Evolutionary conservation across 2,888 invertebrate genomes (phyloP), one percentile per base, ranked within the genome.

Genomic region (Ophioninae sp.): DNA sequence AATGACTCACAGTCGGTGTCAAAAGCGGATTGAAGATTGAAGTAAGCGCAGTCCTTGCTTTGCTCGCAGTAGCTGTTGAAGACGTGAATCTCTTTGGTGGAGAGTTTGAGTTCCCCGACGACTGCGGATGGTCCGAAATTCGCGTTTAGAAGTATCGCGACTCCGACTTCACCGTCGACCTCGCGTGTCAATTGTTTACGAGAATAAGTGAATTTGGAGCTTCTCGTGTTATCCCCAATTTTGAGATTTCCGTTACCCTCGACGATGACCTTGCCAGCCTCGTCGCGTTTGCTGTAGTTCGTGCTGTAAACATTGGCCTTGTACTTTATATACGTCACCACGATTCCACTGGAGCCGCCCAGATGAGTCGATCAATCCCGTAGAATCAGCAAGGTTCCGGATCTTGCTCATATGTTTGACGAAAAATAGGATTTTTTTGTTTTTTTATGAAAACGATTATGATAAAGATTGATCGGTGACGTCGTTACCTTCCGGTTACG

Each of bases 221-320:
- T 95, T 86, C 95, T 95, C 82, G 95, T 94, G 76, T 95, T 95
- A 0, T 96, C 96, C 77, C 95, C 94, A n/a, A 96, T 94, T 88
- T 95, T 96, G 20, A 97, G 93, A 61, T 94, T 95, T 0, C 97
- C 97, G 7, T 95, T 95, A 0, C 97, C 97, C 90, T 97, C 97
- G 7, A 97, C 93, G 77, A 96, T 95, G 74, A 94, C 94, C 90
- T 96, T 96, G 17, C 95, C 95, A 69, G 92, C 92, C 90, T 96
- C 96, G 81, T 95, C 95, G 86, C 96, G 96, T 83, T 95, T 94
- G 82, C 95, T 95, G 92, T 96, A 97, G 6, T 94, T 95, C 1
- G 96, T 96, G 89, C 95, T 95, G 87, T 1, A 88, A 88, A 86
- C 73, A 86, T 80, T 84, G 61, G 17, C 77, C 57, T 64, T 73